Percentiles rank a stretch among this genome's conserved stretches.
phyloP scores from a whole-genome alignment of 2,888 invertebrate genomes.

The Lochmaea capreae region DNA sequence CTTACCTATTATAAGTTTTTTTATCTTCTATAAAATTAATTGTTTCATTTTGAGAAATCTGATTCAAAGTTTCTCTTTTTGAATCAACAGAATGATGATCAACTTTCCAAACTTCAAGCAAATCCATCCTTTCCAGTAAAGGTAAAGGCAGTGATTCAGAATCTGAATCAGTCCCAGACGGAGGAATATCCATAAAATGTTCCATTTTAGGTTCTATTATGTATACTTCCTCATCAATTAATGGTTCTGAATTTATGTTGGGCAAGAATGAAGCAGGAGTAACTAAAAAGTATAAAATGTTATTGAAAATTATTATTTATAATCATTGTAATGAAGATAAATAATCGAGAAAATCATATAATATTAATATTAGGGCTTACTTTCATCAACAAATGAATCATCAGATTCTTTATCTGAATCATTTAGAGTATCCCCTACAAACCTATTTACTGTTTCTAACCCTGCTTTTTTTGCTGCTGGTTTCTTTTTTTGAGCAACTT shows the following conservation, averaged over 20 bases:
- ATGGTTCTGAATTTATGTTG: conserved; percentile 25
- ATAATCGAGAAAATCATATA: no score
- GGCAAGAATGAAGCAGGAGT: conserved; percentile 27
- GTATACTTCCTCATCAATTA: conserved; percentile 25
- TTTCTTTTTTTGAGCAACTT: background rate
- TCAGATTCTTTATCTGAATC: conserved; percentile 32
- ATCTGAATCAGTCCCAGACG: conserved; percentile 26
- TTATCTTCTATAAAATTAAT: conserved; percentile 20
- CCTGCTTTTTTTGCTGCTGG: background rate
- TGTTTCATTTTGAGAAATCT: conserved; percentile 5
- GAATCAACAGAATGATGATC: conserved; percentile 33
- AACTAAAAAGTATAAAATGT: conserved; percentile 19
- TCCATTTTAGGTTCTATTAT: conserved; percentile 14
- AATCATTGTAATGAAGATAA: background rate
- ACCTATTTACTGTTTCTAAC: background rate
- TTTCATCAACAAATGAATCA: conserved; percentile 40
- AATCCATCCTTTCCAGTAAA: conserved; percentile 38
- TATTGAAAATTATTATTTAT: background rate
- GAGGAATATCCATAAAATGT: background rate
- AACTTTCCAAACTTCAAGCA: conserved; percentile 20
- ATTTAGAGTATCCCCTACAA: background rate
- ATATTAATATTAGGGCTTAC: conserved; percentile 9
- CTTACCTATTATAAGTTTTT: conserved; percentile 24
- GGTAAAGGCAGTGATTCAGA: conserved; percentile 34
- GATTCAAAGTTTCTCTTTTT: conserved; percentile 32